A percentile compares a stretch with the other conserved stretches of the same genome.
phyloP scores from a whole-genome alignment of 1,140 invertebrate species.

The Drosophila navojoa region DNA sequence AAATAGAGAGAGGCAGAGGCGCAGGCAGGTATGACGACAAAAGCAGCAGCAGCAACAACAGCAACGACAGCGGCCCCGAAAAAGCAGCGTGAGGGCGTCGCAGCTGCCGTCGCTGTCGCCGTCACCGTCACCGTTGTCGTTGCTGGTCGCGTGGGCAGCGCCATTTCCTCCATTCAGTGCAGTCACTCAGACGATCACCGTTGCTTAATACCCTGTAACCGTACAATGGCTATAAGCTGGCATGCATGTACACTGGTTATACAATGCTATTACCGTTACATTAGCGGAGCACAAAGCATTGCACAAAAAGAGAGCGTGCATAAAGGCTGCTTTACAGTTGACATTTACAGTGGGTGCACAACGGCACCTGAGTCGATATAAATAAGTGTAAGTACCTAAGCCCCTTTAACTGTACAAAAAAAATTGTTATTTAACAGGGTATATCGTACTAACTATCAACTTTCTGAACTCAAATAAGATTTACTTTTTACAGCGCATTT shows the following conservation, averaged over 20 bases:
- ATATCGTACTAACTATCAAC: too few species aligned
- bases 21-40: conserved; percentile 39
- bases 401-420: too few species aligned
- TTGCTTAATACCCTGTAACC: conserved; percentile 40
- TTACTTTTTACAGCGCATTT: conserved; percentile 14
- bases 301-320: conserved; percentile 12
- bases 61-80: conserved; percentile 19
- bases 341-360: not conserved
- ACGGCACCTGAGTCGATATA: not conserved
- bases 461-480: too few species aligned
- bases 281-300: not conserved
- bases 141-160: conserved; percentile 45
- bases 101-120: not conserved
- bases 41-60: conserved; percentile 2
- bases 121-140: conserved; percentile 5
- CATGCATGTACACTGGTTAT: not conserved
- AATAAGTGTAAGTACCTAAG: too few species aligned
- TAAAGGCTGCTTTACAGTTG: not conserved
- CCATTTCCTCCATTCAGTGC: conserved; percentile 44
- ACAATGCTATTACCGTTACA: conserved; percentile 1
- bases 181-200: conserved; percentile 21
- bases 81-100: conserved; percentile 42
- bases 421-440: too few species aligned
- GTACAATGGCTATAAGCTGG: not conserved
- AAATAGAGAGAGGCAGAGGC: not conserved